Percentiles rank a stretch among this genome's conserved stretches.
These are phyloP conservation scores for Phyllotreta cruciferae DNA, from an alignment of 2,888 invertebrate species.

Conservation along the genomic window DNA sequence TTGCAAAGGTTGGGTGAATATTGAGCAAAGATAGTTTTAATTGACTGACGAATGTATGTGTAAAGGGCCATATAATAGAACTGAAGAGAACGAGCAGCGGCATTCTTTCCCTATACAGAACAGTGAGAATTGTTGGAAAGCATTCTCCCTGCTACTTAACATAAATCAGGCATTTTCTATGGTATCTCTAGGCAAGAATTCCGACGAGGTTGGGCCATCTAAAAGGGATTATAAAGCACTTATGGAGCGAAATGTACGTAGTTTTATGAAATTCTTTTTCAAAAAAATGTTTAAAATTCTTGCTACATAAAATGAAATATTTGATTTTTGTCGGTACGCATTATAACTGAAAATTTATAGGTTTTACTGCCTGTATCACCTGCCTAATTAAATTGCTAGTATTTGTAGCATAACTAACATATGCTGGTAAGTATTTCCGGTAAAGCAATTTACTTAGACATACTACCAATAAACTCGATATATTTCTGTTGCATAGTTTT, in stretches of 20 bases:
- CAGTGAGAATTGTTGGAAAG: constrained; percentile 8
- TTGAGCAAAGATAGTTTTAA: too few species aligned
- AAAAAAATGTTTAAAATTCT: constrained; percentile 4
- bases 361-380: too few species aligned
- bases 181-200: constrained; percentile 14
- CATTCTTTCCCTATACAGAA: constrained; percentile 1
- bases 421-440: too few species aligned
- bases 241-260: background rate
- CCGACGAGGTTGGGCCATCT: constrained; percentile 5
- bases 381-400: too few species aligned
- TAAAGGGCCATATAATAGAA: too few species aligned
- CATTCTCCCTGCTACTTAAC: constrained; percentile 4
- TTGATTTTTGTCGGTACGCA: background rate
- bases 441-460: too few species aligned
- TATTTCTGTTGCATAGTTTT: too few species aligned
- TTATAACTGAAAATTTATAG: background rate
- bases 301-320: background rate
- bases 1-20: too few species aligned
- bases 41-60: too few species aligned
- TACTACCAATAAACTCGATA: too few species aligned
- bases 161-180: constrained; percentile 13
- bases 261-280: constrained; percentile 4
- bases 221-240: constrained; percentile 5
- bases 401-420: too few species aligned
- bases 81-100: background rate